Evolutionary conservation across 1,140 invertebrate species (phyloP).

Genomic region (Drosophila melanica): DNA sequence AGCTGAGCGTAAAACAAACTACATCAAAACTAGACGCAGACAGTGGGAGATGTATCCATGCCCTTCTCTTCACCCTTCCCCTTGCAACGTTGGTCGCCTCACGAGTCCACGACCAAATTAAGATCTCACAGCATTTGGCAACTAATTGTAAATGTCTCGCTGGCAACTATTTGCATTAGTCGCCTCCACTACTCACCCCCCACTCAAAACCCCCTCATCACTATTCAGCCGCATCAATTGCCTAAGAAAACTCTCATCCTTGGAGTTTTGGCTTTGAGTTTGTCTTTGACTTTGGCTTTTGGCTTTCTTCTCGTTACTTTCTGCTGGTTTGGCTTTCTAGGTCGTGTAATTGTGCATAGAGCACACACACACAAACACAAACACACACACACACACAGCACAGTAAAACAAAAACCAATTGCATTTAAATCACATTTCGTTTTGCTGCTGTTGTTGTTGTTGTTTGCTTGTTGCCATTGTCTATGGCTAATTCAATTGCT

Average conservation of each 20-base stretch:
- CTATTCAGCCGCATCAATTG: not conserved
- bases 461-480: constrained; percentile 34
- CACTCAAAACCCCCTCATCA: not conserved
- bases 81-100: constrained; percentile 8
- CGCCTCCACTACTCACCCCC: not conserved
- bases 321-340: constrained; percentile 80
- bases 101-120: constrained; percentile 76
- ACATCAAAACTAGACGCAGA: constrained; percentile 63
- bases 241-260: constrained; percentile 38
- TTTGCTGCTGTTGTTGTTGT: constrained; percentile 36
- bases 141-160: constrained; percentile 77
- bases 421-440: constrained; percentile 80
- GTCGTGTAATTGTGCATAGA: constrained; percentile 78
- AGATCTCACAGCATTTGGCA: constrained; percentile 78
- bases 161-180: constrained; percentile 69
- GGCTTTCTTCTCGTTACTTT: constrained; percentile 74
- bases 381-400: constrained; percentile 19
- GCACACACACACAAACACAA: constrained; percentile 41
- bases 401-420: constrained; percentile 66
- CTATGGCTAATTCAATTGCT: constrained; percentile 74
- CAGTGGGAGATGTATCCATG: not conserved
- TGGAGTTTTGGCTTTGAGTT: constrained; percentile 26
- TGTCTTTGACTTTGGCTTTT: constrained; percentile 43
- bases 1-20: constrained; percentile 75
- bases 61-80: not conserved